These are phyloP conservation scores for Rhegmatorhina hoffmannsi DNA, from an alignment of 2,113 vertebrate species.

Conservation along the genomic window DNA sequence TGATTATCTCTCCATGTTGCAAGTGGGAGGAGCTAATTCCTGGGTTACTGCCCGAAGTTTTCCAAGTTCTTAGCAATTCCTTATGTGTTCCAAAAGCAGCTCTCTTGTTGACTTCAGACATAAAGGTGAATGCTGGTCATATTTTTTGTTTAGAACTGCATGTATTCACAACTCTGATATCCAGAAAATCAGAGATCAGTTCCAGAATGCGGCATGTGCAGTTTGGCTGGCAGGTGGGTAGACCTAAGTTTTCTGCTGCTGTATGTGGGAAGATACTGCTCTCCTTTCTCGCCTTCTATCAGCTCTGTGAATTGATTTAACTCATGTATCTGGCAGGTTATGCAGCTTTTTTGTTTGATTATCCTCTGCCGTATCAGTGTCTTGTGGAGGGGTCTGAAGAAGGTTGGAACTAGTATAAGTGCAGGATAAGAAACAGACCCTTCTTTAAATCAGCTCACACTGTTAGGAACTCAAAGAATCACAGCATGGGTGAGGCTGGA, in stretches of 20 bases:
- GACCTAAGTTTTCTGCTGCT: neutral
- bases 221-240: neutral
- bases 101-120: neutral
- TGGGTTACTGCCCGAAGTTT: neutral
- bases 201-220: neutral
- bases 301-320: neutral
- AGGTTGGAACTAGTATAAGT: neutral
- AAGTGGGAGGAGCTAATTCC: neutral
- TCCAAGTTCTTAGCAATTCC: neutral
- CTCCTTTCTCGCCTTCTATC: neutral
- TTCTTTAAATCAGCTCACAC: neutral
- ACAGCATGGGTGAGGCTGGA: neutral
- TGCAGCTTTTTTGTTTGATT: neutral
- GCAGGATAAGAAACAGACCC: neutral
- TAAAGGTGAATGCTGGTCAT: neutral
- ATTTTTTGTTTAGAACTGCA: neutral
- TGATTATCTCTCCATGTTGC: neutral
- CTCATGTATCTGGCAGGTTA: neutral
- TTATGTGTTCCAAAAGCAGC: neutral
- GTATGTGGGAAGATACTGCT: neutral
- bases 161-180: neutral
- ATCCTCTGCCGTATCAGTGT: neutral
- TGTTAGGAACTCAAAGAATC: neutral
- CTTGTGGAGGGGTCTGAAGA: neutral
- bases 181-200: neutral